Percentiles rank a stretch among this genome's conserved stretches.
Evolutionary conservation across 2,113 vertebrate genomes (phyloP).

Genomic region (Nothocercus nigrocapillus): DNA sequence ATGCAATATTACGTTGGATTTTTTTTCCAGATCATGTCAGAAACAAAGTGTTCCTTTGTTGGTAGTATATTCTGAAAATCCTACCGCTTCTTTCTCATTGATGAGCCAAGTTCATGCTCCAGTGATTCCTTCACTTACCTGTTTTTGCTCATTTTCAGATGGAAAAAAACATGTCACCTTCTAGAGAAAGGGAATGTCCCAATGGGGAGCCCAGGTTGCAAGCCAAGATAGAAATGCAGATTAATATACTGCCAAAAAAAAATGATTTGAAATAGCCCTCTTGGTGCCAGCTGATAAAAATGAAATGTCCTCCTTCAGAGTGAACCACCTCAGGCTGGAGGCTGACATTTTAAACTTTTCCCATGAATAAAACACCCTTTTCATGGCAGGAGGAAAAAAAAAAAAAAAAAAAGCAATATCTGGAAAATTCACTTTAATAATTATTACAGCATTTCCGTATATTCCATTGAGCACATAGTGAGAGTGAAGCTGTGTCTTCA

Average conservation of each 20-base stretch:
- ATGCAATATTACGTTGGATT: neutral
- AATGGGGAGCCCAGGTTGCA: neutral
- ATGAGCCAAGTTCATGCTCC: neutral
- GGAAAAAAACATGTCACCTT: neutral
- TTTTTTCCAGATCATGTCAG: neutral
- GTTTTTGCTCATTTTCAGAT: neutral
- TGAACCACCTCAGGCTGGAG: neutral
- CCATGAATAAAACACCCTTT: neutral
- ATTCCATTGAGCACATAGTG: too few species aligned
- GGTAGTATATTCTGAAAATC: neutral
- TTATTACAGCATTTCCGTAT: neutral
- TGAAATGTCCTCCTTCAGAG: neutral
- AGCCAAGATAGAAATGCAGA: slow-evolving; percentile 5
- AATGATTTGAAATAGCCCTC: slow-evolving; percentile 28
- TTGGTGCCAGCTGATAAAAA: slow-evolving; percentile 16
- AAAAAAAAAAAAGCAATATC: neutral
- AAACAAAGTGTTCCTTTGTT: neutral
- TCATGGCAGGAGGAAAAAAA: too few species aligned
- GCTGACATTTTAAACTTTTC: slow-evolving; percentile 31
- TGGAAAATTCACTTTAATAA: neutral
- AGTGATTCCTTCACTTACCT: neutral
- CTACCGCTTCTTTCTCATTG: neutral
- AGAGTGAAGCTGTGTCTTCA: neutral
- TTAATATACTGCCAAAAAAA: slow-evolving; percentile 35
- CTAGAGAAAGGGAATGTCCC: neutral